Conservation (phyloP, 1,140 invertebrate species). For the Penaeus japonicus region DNA sequence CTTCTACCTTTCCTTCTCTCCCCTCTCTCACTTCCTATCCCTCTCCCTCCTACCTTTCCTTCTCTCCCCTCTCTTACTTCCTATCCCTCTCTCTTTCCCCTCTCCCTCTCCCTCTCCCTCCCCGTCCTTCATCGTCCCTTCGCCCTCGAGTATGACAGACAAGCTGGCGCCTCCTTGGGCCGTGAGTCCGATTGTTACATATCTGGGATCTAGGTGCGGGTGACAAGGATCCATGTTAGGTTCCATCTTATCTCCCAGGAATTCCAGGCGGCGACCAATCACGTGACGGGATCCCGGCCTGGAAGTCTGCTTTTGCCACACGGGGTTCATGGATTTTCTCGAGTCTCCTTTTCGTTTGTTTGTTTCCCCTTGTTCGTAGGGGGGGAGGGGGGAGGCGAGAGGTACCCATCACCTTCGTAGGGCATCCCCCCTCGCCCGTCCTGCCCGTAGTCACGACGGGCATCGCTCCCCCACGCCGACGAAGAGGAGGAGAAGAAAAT, state of each 20-base stretch:
- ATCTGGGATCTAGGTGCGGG: slow-evolving; percentile 45
- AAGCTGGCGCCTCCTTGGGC: slow-evolving; percentile 37
- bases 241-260: slow-evolving; percentile 54
- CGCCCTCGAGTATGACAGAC: slow-evolving; percentile 43
- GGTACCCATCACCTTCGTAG: no score
- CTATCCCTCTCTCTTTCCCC: no score
- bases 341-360: neutral
- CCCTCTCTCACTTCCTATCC: no score
- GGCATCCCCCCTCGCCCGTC: no score
- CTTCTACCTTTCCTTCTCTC: no score
- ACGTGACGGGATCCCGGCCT: slow-evolving; percentile 43
- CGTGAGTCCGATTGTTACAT: slow-evolving; percentile 43
- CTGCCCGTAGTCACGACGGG: no score
- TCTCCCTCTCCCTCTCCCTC: neutral
- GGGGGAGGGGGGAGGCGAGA: no score
- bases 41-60: no score
- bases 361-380: neutral
- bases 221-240: slow-evolving; percentile 54
- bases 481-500: no score
- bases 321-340: slow-evolving; percentile 36
- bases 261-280: slow-evolving; percentile 55
- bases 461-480: no score
- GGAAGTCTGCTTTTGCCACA: slow-evolving; percentile 53
- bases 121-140: neutral
- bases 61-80: no score